These are phyloP conservation scores for Echeneis naucrates DNA, from an alignment of 2,797 vertebrate species.

Conservation along the genomic window DNA sequence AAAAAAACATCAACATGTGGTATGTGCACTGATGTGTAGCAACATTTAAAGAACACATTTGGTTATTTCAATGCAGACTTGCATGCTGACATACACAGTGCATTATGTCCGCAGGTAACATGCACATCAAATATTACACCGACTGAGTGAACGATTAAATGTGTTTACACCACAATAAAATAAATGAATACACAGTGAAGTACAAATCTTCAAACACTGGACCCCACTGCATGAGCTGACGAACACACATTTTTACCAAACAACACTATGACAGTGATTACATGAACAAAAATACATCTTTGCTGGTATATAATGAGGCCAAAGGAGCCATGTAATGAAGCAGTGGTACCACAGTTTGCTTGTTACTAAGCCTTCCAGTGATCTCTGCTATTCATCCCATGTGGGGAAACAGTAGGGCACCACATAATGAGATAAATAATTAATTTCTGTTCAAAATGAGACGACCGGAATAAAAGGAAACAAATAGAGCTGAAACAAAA, in stretches of 20 bases:
- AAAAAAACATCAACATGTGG: neutral
- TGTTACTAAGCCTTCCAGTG: neutral
- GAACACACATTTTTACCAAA: conserved; percentile 4
- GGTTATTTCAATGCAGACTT: conserved; percentile 19
- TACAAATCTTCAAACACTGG: too few species aligned
- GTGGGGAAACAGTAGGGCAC: conserved; percentile 12
- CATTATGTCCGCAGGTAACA: conserved; percentile 16
- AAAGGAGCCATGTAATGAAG: neutral
- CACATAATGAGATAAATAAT: conserved; percentile 2
- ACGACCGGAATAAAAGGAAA: conserved; percentile 16
- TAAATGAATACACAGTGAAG: too few species aligned
- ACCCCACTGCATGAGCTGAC: conserved; percentile 1
- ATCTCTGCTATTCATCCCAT: conserved; percentile 18
- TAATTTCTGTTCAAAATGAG: conserved; percentile 50
- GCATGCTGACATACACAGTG: conserved; percentile 51
- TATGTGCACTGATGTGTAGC: neutral
- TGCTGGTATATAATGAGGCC: neutral
- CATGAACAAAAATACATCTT: conserved; percentile 14
- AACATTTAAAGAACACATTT: neutral
- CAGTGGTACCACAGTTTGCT: neutral
- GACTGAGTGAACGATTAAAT: conserved; percentile 6
- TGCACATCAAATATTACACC: conserved; percentile 26
- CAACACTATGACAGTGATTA: conserved; percentile 10
- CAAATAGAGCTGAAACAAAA: conserved; percentile 30
- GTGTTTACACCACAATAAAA: neutral